Evolutionary conservation across 2,888 invertebrate species (phyloP).

Genomic region (Leptodirus hochenwartii): DNA sequence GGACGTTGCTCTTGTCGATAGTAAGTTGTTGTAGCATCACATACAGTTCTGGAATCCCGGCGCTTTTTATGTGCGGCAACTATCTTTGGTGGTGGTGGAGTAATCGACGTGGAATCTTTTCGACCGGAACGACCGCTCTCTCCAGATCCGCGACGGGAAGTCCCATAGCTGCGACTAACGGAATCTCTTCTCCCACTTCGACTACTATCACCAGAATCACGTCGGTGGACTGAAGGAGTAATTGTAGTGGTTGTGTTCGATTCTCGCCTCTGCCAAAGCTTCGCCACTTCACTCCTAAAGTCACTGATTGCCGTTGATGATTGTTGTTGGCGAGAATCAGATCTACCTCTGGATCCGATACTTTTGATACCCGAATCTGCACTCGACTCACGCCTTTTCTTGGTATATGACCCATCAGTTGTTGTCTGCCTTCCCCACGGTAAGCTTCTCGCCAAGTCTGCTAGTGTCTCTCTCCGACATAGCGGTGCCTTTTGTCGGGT

Average conservation of each 20-base stretch:
- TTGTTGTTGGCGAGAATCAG: conserved; percentile 46
- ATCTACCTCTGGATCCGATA: conserved; percentile 47
- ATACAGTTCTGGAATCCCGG: conserved; percentile 34
- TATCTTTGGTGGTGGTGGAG: conserved; percentile 37
- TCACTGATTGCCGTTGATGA: conserved; percentile 37
- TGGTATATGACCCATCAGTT: conserved; percentile 27
- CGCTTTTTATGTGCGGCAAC: conserved; percentile 41
- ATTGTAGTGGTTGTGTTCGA: conserved; percentile 33
- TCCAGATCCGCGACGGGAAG: conserved; percentile 45
- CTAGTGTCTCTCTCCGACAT: conserved; percentile 69
- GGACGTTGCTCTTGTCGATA: conserved; percentile 48
- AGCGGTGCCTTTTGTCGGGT: conserved; percentile 43
- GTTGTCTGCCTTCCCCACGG: conserved; percentile 59
- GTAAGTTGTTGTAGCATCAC: conserved; percentile 30
- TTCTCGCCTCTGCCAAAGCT: conserved; percentile 49
- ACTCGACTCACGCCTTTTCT: conserved; percentile 73
- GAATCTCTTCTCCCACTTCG: conserved; percentile 49
- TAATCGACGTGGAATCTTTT: conserved; percentile 43
- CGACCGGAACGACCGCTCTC: conserved; percentile 51
- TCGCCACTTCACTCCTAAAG: conserved; percentile 51
- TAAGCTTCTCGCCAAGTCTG: conserved; percentile 68
- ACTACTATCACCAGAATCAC: conserved; percentile 48
- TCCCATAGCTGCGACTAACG: conserved; percentile 26
- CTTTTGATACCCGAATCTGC: conserved; percentile 69
- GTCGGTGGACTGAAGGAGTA: conserved; percentile 28